A percentile compares a stretch with the other conserved stretches of the same genome.
Evolutionary conservation across 2,888 invertebrate species (phyloP).

Genomic region (Bedellia somnulentella): DNA sequence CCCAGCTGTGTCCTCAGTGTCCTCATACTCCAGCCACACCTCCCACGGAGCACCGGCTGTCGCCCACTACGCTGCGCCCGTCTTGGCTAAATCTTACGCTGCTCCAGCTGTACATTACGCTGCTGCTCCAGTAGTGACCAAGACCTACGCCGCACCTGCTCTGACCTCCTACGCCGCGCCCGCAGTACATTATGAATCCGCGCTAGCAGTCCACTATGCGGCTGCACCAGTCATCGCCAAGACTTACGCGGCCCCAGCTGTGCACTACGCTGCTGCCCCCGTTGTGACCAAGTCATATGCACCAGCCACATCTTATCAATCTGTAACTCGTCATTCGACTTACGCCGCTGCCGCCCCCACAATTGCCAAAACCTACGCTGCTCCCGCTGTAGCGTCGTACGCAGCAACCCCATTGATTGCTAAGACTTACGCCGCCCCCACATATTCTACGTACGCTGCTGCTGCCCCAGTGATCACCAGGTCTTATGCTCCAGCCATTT

Average conservation of each 20-base stretch:
- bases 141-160: constrained; percentile 10
- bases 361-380: constrained; percentile 25
- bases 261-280: constrained; percentile 22
- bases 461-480: constrained; percentile 13
- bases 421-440: constrained; percentile 23
- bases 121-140: constrained; percentile 21
- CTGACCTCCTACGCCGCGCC: constrained; percentile 21
- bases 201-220: constrained; percentile 13
- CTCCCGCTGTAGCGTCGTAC: constrained; percentile 19
- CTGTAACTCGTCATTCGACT: constrained; percentile 17
- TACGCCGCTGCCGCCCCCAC: constrained; percentile 29
- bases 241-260: constrained; percentile 9
- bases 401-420: constrained; percentile 17
- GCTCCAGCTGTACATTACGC: constrained; percentile 18
- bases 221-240: not conserved
- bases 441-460: constrained; percentile 19
- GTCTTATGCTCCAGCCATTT: constrained; percentile 10
- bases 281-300: too few species aligned
- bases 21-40: constrained; percentile 9
- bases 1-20: constrained; percentile 12
- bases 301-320: constrained; percentile 32
- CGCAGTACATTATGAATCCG: constrained; percentile 23
- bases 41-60: constrained; percentile 14
- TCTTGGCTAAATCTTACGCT: too few species aligned
- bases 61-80: constrained; percentile 16